These are phyloP conservation scores for Trachemys scripta DNA, from an alignment of 2,113 vertebrate genomes.

Conservation along the genomic window DNA sequence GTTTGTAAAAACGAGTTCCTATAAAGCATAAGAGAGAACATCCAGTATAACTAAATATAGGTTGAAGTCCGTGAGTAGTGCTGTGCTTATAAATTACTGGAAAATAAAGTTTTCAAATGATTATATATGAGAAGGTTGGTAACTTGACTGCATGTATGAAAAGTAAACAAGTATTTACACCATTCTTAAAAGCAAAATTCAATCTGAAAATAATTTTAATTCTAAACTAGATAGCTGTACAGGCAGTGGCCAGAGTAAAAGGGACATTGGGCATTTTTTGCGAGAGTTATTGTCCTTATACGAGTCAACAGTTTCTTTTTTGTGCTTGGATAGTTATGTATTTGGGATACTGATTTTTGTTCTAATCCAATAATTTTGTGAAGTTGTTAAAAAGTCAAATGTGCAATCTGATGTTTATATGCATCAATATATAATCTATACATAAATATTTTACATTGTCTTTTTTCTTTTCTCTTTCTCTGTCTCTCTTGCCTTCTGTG, in stretches of 20 bases:
- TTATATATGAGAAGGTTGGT: slow-evolving; percentile 26
- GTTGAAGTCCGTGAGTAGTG: slow-evolving; percentile 21
- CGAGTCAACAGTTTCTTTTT: slow-evolving; percentile 52
- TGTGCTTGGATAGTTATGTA: slow-evolving; percentile 42
- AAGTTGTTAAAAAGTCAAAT: slow-evolving; percentile 42
- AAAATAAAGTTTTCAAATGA: neutral
- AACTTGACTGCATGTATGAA: neutral
- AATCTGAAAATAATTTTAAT: slow-evolving; percentile 8
- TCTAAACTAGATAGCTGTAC: slow-evolving; percentile 47
- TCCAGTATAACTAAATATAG: slow-evolving; percentile 39
- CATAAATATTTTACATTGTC: neutral
- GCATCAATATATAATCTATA: neutral
- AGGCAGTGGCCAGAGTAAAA: slow-evolving; percentile 60
- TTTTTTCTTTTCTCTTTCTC: neutral
- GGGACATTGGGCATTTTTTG: slow-evolving; percentile 52
- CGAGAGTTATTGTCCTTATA: slow-evolving; percentile 58
- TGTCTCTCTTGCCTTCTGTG: neutral
- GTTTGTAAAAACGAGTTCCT: neutral
- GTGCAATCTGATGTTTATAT: neutral
- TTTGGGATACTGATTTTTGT: slow-evolving; percentile 45
- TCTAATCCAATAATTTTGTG: neutral
- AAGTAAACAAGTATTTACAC: slow-evolving; percentile 30
- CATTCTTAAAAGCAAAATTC: slow-evolving; percentile 41
- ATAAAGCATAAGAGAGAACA: neutral
- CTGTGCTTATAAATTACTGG: neutral